A percentile compares a stretch with the other conserved stretches of the same genome.
These are phyloP conservation scores for Scomberomorus guttatus DNA, from an alignment of 2,797 vertebrate genomes.

Conservation along the genomic window DNA sequence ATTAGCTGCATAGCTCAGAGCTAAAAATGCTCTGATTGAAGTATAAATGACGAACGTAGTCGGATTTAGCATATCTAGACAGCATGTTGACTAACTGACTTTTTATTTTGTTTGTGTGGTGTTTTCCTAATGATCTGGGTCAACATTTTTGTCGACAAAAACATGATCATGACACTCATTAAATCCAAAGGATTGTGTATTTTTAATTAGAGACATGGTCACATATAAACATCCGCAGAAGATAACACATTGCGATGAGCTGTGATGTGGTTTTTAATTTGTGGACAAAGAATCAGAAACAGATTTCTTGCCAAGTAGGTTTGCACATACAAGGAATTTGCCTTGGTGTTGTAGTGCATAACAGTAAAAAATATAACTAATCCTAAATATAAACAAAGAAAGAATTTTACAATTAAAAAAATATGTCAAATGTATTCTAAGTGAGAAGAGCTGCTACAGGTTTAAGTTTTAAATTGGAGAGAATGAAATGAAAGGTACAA, in stretches of 20 bases:
- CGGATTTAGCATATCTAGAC: neutral
- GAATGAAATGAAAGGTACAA: no score
- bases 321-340: neutral
- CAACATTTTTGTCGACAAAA: neutral
- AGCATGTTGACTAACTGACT: neutral
- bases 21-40: neutral
- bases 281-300: neutral
- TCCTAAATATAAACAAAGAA: neutral
- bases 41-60: slow-evolving; percentile 22
- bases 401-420: no score
- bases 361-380: neutral
- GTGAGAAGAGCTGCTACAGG: no score
- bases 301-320: neutral
- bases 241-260: neutral
- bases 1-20: slow-evolving; percentile 32
- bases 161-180: neutral
- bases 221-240: neutral
- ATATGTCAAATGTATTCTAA: no score
- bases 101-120: neutral
- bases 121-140: neutral
- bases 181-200: neutral
- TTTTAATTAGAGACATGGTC: neutral
- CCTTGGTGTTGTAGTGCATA: no score
- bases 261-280: neutral
- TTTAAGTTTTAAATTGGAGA: no score